Base-by-base conservation (phyloP, 1,140 invertebrate genomes). In the Aleiodes sp. region DNA sequence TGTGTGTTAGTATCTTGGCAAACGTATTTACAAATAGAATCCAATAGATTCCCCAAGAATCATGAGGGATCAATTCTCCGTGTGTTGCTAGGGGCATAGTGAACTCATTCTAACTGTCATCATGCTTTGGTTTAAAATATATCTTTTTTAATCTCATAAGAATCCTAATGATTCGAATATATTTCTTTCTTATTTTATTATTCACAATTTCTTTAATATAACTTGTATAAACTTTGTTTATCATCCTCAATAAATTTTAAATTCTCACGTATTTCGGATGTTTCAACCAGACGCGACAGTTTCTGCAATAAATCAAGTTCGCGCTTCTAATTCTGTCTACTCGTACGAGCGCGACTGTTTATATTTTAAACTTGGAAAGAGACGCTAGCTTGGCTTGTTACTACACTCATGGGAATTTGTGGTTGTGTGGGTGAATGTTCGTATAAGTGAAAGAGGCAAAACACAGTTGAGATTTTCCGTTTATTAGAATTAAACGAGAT, bases 21-120 rank as follows among this genome's bases (percentile, higher is more conserved):
- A 29, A 21, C 59, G 24, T 71, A 72, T 76, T 77, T 76, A 71
- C 71, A 74, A 76, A 76, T 70, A 77, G 63, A 60, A 19, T 60
- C 63, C 70, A 46, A 64, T 2, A 35, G 8, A 52, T 4, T 60
- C 26, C 63, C 37, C 24, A 29, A 43, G 68, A 21, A 70, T 77
- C 63, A 71, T 68, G 46, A 9, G 68, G 59, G 68, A 71, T 76
- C 65, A 61, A 57, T 67, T 43, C 19, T 60, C 21, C 19, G 7
- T 26, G 29, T 56, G 28, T 65, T 14, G 16, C 35, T 16, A 61
- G n/a, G 10, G 26, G 4, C n/a, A 63, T 14, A 21, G 19, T 56
- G n/a, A 46, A 26, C 52, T 59, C 56, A 29, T 52, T 52, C 26
- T 28, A 31, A 59, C 28, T 16, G 28, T 59, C 56, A 59, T 59